Evolutionary conservation across 2,888 invertebrate genomes (phyloP), one percentile per base, ranked within the genome.

Genomic region (Ophion ventricosus): DNA sequence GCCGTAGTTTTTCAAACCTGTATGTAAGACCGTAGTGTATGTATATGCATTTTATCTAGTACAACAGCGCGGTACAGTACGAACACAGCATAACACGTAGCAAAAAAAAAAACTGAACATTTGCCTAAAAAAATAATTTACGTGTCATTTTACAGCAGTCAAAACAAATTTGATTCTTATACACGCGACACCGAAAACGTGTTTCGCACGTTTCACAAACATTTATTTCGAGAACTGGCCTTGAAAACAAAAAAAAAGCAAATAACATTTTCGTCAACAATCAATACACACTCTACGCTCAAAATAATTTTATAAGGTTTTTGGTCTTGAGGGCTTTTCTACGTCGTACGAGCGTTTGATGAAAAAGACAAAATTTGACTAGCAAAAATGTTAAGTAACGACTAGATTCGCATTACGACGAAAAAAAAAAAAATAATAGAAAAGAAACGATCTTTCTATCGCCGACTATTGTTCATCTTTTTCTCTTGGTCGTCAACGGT

Each of bases 371-470:
- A 89, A 88, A 88, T 82, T 89, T 91, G 92, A 92, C 92, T 92
- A 92, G 92, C 88, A 49, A 49, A 91, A 87, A 89, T 87, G 90
- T 92, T 91, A 90, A 92, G 90, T 92, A 90, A 90, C 89, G 92
- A 92, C 92, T 92, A 92, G 92, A 92, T 75, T 83, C 69, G 73
- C 75, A 75, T 79, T 75, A 26, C 49, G 72, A 67, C 72, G 17
- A 74, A 29, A 59, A 56, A 66, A 66, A 72, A 17, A 64, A 72
- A 29, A 74, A 29, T 59, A 56, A 66, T 59, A 72, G 17, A 64
- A 72, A 29, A 63, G n/a, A 61, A 63, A 69, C 54, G 75, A 66
- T 11, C 23, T 79, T 72, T 25, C 73, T 73, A 69, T 69, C 72
- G 76, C 76, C 61, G 64, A 29, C 54, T 56, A 29, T 56, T 56